These are phyloP conservation scores for Prietella phreatophila DNA, from an alignment of 2,113 vertebrate genomes.

Conservation along the genomic window DNA sequence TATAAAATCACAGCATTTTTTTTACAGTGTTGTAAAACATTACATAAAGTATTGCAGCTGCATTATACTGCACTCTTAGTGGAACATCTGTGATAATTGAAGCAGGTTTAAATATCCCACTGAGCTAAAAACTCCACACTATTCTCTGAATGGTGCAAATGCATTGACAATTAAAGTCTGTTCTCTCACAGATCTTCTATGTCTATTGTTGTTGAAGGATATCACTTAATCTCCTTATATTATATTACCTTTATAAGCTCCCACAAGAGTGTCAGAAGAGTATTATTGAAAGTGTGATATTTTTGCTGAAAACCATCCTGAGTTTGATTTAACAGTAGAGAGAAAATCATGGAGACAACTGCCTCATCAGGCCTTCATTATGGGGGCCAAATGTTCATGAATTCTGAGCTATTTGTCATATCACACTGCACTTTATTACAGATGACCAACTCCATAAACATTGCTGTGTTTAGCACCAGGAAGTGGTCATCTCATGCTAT, in stretches of 20 bases:
- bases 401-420: background rate
- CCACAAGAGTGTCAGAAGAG: background rate
- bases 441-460: conserved; percentile 12
- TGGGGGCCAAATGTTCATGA: background rate
- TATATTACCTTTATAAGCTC: background rate
- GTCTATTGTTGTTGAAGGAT: background rate
- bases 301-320: background rate
- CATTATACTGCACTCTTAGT: background rate
- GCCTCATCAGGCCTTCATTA: background rate
- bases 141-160: background rate
- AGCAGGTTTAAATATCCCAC: background rate
- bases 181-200: background rate
- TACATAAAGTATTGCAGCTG: background rate
- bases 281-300: too few species aligned
- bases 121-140: background rate
- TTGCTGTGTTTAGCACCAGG: conserved; percentile 5
- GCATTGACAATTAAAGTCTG: background rate
- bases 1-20: background rate
- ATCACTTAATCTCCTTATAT: background rate
- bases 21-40: background rate
- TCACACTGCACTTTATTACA: conserved; percentile 18
- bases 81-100: conserved; percentile 11
- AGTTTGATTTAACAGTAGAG: conserved; percentile 8
- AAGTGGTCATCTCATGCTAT: background rate
- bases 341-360: background rate